Percentiles rank a stretch among this genome's conserved stretches.
Evolutionary conservation across 2,113 vertebrate genomes (phyloP).

Genomic region (Plecotus auritus): DNA sequence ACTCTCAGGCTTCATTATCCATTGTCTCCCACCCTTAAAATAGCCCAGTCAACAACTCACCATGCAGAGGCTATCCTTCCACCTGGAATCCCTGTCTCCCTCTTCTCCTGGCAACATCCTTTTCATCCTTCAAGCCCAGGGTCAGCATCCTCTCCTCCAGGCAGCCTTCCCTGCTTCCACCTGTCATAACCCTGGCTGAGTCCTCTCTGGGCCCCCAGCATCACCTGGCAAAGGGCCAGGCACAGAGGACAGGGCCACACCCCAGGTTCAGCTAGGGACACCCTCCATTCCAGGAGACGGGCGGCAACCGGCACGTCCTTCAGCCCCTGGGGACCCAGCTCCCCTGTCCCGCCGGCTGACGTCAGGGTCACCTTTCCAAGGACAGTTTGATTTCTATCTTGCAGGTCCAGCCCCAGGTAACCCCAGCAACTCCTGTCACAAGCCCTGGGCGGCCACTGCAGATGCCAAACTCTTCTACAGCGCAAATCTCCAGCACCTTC

Average conservation of each 20-base stretch:
- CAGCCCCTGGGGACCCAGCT: conserved; percentile 32
- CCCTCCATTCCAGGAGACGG: neutral
- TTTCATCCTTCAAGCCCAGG: neutral
- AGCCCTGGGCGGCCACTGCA: neutral
- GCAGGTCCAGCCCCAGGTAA: neutral
- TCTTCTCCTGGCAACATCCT: neutral
- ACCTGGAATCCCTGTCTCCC: neutral
- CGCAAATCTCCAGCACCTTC: neutral
- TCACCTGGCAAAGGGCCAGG: neutral
- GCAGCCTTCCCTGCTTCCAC: neutral
- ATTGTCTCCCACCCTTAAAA: neutral
- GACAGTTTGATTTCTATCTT: conserved; percentile 22
- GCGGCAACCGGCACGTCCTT: neutral
- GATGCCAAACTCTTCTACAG: neutral
- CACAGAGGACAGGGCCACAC: neutral
- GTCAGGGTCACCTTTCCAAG: conserved; percentile 69
- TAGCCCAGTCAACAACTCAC: neutral
- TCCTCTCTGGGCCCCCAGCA: neutral
- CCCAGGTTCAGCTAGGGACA: conserved; percentile 41
- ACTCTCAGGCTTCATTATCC: neutral
- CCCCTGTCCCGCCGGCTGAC: conserved; percentile 54
- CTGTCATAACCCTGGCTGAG: neutral
- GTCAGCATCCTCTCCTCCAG: neutral
- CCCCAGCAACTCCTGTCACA: neutral
- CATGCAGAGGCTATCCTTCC: rapidly evolving